phyloP scores from a whole-genome alignment of 2,797 vertebrate species.

The Onychomys arenicola region DNA sequence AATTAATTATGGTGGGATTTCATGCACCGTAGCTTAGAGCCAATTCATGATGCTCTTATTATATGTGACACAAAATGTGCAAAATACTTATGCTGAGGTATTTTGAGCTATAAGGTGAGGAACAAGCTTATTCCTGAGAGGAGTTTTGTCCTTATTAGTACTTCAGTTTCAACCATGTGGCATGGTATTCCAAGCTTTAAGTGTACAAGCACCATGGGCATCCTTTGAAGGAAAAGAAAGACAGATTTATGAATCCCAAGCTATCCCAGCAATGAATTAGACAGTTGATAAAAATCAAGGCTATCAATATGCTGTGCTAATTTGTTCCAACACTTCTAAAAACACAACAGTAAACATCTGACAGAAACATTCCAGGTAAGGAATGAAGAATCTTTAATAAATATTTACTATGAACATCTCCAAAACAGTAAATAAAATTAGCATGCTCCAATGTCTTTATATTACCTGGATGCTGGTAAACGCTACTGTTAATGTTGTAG shows the following conservation, averaged over 20 bases:
- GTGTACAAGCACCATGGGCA: not conserved
- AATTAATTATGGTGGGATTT: constrained; percentile 86
- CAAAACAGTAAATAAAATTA: constrained; percentile 54
- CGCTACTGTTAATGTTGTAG: not conserved
- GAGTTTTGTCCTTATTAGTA: not conserved
- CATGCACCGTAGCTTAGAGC: constrained; percentile 73
- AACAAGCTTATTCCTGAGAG: not conserved
- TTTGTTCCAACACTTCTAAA: constrained; percentile 52
- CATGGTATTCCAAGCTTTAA: constrained; percentile 17
- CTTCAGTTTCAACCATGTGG: not conserved
- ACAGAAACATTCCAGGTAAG: not conserved
- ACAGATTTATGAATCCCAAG: constrained; percentile 3
- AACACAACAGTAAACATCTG: not conserved
- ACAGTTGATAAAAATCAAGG: not conserved
- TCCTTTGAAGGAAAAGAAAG: constrained; percentile 18
- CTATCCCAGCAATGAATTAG: not conserved
- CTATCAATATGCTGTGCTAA: not conserved
- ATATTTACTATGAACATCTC: not conserved
- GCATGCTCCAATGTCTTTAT: not conserved
- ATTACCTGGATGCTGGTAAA: not conserved
- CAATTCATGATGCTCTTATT: constrained; percentile 69
- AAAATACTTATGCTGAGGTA: constrained; percentile 47
- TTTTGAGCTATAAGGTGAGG: constrained; percentile 57
- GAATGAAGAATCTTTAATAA: not conserved
- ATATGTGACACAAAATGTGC: constrained; percentile 72